Evolutionary conservation across 2,113 vertebrate genomes (phyloP).

Genomic region (Stegastes partitus): DNA sequence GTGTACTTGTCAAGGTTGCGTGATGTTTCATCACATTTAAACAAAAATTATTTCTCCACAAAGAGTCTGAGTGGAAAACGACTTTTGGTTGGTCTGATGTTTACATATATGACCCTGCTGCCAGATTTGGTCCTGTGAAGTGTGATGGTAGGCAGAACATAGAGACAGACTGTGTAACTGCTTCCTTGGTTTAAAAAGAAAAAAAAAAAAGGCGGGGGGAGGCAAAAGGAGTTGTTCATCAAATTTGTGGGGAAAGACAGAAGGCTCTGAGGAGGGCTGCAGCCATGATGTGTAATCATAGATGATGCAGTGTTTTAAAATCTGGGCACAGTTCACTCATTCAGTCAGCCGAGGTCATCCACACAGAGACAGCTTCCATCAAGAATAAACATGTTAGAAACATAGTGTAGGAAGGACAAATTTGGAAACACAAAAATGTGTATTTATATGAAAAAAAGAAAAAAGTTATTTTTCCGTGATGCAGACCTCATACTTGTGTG

Average conservation of each 20-base stretch:
- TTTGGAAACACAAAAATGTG: too few relatives aligned
- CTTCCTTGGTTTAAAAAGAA: constrained; percentile 4
- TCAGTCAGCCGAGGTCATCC: constrained; percentile 18
- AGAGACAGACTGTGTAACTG: not conserved
- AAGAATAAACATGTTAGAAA: not conserved
- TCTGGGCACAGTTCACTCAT: constrained; percentile 18
- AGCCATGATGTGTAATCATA: constrained; percentile 42
- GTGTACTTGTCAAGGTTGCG: constrained; percentile 24
- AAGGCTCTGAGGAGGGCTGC: constrained; percentile 27
- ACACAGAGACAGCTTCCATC: constrained; percentile 16
- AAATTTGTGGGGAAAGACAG: constrained; percentile 37
- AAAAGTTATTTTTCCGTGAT: too few relatives aligned
- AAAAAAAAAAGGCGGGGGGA: constrained; percentile 36
- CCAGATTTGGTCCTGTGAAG: constrained; percentile 1
- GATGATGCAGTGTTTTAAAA: constrained; percentile 57
- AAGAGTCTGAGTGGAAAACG: too few relatives aligned
- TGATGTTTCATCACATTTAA: constrained; percentile 11
- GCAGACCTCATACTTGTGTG: too few relatives aligned
- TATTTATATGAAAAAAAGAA: too few relatives aligned
- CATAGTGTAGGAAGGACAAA: too few relatives aligned
- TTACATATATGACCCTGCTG: not conserved
- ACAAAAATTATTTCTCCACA: not conserved
- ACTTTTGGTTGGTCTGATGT: too few relatives aligned
- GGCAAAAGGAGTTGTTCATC: constrained; percentile 6
- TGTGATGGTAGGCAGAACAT: constrained; percentile 49